Percentiles rank a stretch among this genome's conserved stretches.
These are phyloP conservation scores for Gambusia holbrooki DNA, from an alignment of 2,113 vertebrate species.

Conservation along the genomic window DNA sequence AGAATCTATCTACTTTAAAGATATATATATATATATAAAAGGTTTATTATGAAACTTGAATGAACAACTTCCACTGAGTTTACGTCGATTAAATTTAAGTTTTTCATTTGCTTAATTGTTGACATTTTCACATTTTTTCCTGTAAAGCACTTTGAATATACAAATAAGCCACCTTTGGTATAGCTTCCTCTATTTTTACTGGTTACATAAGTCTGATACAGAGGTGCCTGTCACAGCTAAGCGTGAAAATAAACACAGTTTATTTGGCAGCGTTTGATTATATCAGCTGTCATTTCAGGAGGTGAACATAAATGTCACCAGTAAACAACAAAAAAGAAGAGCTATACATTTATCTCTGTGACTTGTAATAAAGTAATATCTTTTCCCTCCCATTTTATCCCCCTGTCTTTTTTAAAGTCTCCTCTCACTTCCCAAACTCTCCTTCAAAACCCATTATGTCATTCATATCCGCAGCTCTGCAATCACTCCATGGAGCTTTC, in stretches of 20 bases:
- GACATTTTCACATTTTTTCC: too few species aligned
- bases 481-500: neutral
- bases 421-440: neutral
- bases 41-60: neutral
- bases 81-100: too few species aligned
- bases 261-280: neutral
- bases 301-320: neutral
- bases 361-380: neutral
- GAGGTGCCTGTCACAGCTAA: neutral
- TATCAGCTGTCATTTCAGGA: slow-evolving; percentile 8
- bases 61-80: neutral
- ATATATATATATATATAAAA: neutral
- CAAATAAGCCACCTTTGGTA: too few species aligned
- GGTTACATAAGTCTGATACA: neutral
- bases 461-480: slow-evolving; percentile 2
- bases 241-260: neutral
- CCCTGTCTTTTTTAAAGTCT: neutral
- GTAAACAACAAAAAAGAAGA: neutral
- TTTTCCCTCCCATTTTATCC: neutral
- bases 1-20: neutral
- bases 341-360: neutral
- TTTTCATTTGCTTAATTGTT: too few species aligned
- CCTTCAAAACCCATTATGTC: neutral
- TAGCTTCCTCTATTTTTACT: too few species aligned
- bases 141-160: too few species aligned